These are phyloP conservation scores for Drosophila leonis DNA, from an alignment of 2,888 invertebrate species.

Conservation along the genomic window DNA sequence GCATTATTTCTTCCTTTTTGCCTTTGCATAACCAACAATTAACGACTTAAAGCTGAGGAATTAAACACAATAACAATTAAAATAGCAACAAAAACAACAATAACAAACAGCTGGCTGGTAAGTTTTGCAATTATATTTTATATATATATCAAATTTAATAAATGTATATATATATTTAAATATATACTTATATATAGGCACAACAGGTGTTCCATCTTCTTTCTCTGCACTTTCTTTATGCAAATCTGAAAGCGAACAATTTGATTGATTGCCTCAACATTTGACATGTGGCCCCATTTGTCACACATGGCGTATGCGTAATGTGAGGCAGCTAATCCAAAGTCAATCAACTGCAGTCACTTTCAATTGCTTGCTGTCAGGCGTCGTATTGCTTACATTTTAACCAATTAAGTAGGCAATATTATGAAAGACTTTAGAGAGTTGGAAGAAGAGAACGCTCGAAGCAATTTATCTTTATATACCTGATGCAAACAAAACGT, in stretches of 20 bases:
- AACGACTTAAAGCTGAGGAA: slow-evolving; percentile 29
- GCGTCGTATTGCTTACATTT: not conserved
- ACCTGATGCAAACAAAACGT: not conserved
- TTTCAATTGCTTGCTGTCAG: not conserved
- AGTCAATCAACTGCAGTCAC: slow-evolving; percentile 5
- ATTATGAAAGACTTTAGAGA: not conserved
- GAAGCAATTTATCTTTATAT: not conserved
- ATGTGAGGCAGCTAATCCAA: slow-evolving; percentile 26
- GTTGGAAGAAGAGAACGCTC: not conserved
- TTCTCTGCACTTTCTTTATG: no score
- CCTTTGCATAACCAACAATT: slow-evolving; percentile 35
- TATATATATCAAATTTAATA: not conserved
- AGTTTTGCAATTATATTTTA: slow-evolving; percentile 9
- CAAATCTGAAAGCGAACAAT: slow-evolving; percentile 3
- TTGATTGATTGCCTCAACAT: slow-evolving; percentile 54
- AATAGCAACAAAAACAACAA: slow-evolving; percentile 2
- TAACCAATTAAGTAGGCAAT: not conserved
- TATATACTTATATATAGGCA: not conserved
- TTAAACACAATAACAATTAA: slow-evolving; percentile 43
- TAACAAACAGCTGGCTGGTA: slow-evolving; percentile 19
- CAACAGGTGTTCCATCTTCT: slow-evolving; percentile 43
- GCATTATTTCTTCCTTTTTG: slow-evolving; percentile 16
- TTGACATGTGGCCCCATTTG: slow-evolving; percentile 22
- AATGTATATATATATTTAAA: not conserved
- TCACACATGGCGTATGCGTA: slow-evolving; percentile 57